These are phyloP conservation scores for Enteromius viviparus DNA, from an alignment of 2,797 vertebrate species.

Conservation along the genomic window DNA sequence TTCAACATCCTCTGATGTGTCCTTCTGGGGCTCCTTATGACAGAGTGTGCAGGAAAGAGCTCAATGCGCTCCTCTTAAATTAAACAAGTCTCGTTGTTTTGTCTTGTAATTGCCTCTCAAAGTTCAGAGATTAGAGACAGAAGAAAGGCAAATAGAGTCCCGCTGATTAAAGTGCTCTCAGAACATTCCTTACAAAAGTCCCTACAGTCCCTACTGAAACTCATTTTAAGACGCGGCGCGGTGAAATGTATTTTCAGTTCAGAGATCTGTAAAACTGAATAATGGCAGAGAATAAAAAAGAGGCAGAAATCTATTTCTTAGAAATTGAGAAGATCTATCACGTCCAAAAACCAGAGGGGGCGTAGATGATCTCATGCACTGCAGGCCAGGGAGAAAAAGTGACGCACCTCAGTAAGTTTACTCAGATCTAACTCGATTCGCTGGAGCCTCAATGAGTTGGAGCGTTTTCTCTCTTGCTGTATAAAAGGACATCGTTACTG, in stretches of 20 bases:
- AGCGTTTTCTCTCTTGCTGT: background rate
- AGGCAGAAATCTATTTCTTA: constrained; percentile 12
- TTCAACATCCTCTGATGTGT: constrained; percentile 8
- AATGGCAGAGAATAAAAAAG: constrained; percentile 18
- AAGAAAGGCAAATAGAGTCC: constrained; percentile 4
- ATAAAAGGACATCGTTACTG: background rate
- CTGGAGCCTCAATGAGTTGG: background rate
- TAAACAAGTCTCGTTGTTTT: constrained; percentile 6
- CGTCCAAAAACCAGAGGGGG: background rate
- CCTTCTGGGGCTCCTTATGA: background rate
- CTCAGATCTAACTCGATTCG: background rate
- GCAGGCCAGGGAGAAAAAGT: background rate
- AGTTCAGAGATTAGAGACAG: constrained; percentile 25
- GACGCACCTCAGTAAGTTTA: constrained; percentile 8
- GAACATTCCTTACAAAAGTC: constrained; percentile 23
- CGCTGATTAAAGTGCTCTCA: constrained; percentile 17
- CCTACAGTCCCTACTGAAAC: background rate
- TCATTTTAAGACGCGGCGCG: background rate
- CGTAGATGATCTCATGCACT: constrained; percentile 13
- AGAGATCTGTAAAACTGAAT: constrained; percentile 9
- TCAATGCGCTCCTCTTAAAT: background rate
- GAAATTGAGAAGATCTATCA: constrained; percentile 27
- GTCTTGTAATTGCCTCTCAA: constrained; percentile 29
- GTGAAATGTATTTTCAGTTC: background rate
- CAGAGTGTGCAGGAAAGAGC: background rate